Evolutionary conservation across 2,113 vertebrate genomes (phyloP).

Genomic region (Spilogale gracilis): DNA sequence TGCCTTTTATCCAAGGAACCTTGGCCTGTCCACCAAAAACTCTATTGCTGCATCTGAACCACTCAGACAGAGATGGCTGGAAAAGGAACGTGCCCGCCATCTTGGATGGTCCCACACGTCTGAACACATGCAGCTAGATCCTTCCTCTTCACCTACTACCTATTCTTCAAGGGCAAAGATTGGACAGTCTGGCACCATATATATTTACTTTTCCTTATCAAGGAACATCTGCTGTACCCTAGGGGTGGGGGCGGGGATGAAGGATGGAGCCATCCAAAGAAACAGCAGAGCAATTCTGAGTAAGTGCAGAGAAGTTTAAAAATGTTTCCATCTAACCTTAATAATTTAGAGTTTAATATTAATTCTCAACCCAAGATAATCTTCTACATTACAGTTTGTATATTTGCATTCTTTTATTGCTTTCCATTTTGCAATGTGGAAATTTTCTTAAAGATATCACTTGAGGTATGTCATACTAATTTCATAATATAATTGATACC

Average conservation of each 20-base stretch:
- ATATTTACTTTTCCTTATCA: neutral
- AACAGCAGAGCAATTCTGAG: neutral
- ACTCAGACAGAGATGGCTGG: too few species aligned
- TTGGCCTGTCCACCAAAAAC: neutral
- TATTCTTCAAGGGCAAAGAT: neutral
- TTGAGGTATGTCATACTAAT: neutral
- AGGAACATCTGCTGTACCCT: neutral
- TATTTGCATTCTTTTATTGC: neutral
- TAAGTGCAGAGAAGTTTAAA: neutral
- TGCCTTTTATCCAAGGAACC: neutral
- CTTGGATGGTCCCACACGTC: neutral
- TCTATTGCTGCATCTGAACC: neutral
- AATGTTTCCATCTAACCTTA: constrained; percentile 15
- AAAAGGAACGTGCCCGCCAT: neutral
- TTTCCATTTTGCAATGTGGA: too few species aligned
- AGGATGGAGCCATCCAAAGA: neutral
- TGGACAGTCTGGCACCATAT: neutral
- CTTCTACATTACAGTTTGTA: neutral
- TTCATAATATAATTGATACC: neutral
- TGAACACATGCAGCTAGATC: neutral
- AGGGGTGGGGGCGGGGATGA: neutral
- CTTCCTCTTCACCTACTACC: neutral
- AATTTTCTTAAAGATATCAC: neutral
- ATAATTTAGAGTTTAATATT: neutral
- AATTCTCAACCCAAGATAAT: neutral